Percentiles rank a stretch among this genome's conserved stretches.
These are phyloP conservation scores for Rhinogobio ventralis DNA, from an alignment of 2,797 vertebrate genomes.

Conservation along the genomic window DNA sequence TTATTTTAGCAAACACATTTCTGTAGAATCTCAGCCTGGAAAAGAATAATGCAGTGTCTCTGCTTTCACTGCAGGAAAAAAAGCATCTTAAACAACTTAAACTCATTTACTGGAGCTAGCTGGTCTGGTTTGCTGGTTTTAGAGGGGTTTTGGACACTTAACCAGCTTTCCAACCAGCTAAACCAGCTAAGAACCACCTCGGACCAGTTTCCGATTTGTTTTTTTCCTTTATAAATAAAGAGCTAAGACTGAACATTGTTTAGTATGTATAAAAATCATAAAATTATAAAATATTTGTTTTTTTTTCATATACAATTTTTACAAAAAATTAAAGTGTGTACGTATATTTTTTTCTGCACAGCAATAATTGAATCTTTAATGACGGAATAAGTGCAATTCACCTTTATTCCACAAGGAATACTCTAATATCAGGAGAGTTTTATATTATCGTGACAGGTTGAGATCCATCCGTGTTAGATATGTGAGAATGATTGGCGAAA, in stretches of 20 bases:
- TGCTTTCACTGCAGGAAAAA: background rate
- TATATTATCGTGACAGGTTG: too few relatives aligned
- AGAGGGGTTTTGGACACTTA: background rate
- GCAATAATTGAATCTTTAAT: too few relatives aligned
- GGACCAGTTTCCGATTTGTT: background rate
- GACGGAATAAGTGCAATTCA: too few relatives aligned
- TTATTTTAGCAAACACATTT: background rate
- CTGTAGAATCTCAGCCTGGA: background rate
- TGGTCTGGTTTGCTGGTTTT: background rate
- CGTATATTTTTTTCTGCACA: too few relatives aligned
- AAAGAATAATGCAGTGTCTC: background rate
- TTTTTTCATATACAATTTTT: too few relatives aligned
- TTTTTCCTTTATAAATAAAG: background rate
- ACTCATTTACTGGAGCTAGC: background rate
- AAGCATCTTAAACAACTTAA: background rate
- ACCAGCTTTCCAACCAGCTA: background rate
- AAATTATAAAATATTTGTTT: too few relatives aligned
- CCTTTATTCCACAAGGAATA: too few relatives aligned
- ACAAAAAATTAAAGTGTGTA: too few relatives aligned
- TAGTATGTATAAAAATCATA: slow-evolving; percentile 14
- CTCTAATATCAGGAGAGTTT: too few relatives aligned
- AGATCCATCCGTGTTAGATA: too few relatives aligned
- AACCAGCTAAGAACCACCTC: background rate
- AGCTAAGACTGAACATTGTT: background rate
- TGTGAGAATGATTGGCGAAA: too few relatives aligned